Evolutionary conservation across 1,140 invertebrate genomes (phyloP).

Genomic region (Zophobas morio): DNA sequence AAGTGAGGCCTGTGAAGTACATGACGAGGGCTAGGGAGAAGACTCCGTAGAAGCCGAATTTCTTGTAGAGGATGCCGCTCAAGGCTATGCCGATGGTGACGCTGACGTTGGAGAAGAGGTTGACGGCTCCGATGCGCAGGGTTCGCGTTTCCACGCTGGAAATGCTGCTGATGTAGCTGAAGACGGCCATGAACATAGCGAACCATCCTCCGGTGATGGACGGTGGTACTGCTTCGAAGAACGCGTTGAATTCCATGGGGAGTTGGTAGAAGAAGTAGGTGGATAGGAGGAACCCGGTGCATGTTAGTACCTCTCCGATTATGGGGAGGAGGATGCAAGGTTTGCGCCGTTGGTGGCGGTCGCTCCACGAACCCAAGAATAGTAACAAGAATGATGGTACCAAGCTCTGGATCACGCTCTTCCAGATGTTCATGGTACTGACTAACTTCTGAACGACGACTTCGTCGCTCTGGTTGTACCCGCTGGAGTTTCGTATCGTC

Average conservation of each 20-base stretch:
- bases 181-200: constrained; percentile 75
- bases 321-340: constrained; percentile 72
- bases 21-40: constrained; percentile 67
- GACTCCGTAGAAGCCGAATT: constrained; percentile 74
- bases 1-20: constrained; percentile 59
- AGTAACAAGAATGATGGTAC: constrained; percentile 73
- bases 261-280: constrained; percentile 67
- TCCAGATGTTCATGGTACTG: constrained; percentile 73
- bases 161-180: constrained; percentile 74
- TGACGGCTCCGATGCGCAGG: constrained; percentile 71
- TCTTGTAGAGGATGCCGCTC: constrained; percentile 70
- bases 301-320: constrained; percentile 68
- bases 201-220: constrained; percentile 73
- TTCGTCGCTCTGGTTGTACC: constrained; percentile 68
- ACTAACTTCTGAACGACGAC: constrained; percentile 71
- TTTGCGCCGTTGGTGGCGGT: constrained; percentile 73
- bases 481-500: constrained; percentile 67
- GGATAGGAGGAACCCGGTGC: constrained; percentile 60
- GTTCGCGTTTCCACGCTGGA: constrained; percentile 73
- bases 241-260: constrained; percentile 70
- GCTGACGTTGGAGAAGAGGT: constrained; percentile 69
- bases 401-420: constrained; percentile 71
- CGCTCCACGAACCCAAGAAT: constrained; percentile 76
- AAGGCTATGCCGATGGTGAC: constrained; percentile 71
- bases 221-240: constrained; percentile 73